Percentiles rank a stretch among this genome's conserved stretches.
phyloP scores from a whole-genome alignment of 1,140 invertebrate genomes.

The Coelopa frigida region DNA sequence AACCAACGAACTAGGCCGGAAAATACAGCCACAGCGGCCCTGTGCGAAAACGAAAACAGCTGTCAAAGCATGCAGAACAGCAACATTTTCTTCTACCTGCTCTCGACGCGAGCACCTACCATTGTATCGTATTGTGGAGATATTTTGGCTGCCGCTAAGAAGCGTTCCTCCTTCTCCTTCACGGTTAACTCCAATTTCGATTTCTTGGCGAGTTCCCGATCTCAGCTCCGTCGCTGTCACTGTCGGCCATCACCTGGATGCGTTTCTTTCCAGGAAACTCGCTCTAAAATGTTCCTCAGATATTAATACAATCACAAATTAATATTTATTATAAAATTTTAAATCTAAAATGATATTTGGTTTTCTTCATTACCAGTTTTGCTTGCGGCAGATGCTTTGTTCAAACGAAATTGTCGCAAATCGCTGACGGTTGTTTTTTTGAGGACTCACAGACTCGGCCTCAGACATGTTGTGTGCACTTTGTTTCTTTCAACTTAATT shows the following conservation, averaged over 20 bases:
- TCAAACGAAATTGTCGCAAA: conserved; percentile 42
- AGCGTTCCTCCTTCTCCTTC: conserved; percentile 40
- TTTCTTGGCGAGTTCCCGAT: conserved; percentile 25
- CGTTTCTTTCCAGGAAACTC: conserved; percentile 40
- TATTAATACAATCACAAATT: neutral
- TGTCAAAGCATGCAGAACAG: neutral
- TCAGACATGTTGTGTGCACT: too few species aligned
- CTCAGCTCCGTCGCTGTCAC: conserved; percentile 35
- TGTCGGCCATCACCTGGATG: conserved; percentile 37
- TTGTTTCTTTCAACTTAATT: too few species aligned
- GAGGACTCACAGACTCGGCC: too few species aligned
- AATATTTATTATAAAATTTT: neutral
- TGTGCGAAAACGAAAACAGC: too few species aligned
- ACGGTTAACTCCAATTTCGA: conserved; percentile 28
- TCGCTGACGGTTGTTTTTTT: conserved; percentile 34
- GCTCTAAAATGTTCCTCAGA: conserved; percentile 22
- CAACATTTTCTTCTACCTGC: too few species aligned
- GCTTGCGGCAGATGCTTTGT: conserved; percentile 23
- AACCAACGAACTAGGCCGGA: too few species aligned
- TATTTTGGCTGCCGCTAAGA: conserved; percentile 37
- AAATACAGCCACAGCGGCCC: too few species aligned
- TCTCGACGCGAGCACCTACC: conserved; percentile 26
- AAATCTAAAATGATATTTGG: neutral
- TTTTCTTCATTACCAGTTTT: conserved; percentile 28
- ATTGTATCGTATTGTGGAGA: conserved; percentile 40